A percentile compares a stretch with the other conserved stretches of the same genome.
Conservation (phyloP, 2,888 invertebrate genomes). For the Cryptophagus acutangulus region DNA sequence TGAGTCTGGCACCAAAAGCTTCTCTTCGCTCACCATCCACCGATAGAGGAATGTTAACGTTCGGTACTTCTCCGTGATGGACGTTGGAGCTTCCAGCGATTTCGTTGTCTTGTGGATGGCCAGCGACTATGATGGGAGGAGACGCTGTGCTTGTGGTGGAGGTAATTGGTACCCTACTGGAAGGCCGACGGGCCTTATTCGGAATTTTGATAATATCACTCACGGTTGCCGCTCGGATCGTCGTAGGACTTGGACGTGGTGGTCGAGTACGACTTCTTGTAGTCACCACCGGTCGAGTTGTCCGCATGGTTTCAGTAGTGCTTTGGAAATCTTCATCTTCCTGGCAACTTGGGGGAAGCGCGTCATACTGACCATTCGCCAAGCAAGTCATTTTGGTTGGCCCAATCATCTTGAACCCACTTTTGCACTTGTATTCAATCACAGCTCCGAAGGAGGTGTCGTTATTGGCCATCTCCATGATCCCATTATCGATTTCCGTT, state of each 20-base stretch:
- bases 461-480: slow-evolving; percentile 53
- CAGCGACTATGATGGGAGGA: slow-evolving; percentile 46
- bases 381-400: slow-evolving; percentile 64
- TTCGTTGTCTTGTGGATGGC: slow-evolving; percentile 79
- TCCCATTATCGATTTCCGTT: slow-evolving; percentile 61
- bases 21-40: slow-evolving; percentile 58
- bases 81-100: slow-evolving; percentile 52
- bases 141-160: slow-evolving; percentile 23
- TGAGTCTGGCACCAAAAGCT: slow-evolving; percentile 64
- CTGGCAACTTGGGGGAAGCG: slow-evolving; percentile 67
- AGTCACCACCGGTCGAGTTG: slow-evolving; percentile 27
- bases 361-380: slow-evolving; percentile 75
- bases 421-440: slow-evolving; percentile 70
- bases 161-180: slow-evolving; percentile 28
- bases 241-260: slow-evolving; percentile 45
- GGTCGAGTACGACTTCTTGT: slow-evolving; percentile 40
- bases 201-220: slow-evolving; percentile 41
- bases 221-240: slow-evolving; percentile 43
- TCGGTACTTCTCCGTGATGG: slow-evolving; percentile 61
- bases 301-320: slow-evolving; percentile 8
- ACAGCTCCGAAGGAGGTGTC: slow-evolving; percentile 65
- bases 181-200: slow-evolving; percentile 34
- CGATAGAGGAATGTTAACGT: slow-evolving; percentile 63
- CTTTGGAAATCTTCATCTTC: slow-evolving; percentile 45
- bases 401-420: slow-evolving; percentile 66